These are phyloP conservation scores for Pyrrhia umbra DNA, from an alignment of 2,888 invertebrate genomes.

Conservation along the genomic window DNA sequence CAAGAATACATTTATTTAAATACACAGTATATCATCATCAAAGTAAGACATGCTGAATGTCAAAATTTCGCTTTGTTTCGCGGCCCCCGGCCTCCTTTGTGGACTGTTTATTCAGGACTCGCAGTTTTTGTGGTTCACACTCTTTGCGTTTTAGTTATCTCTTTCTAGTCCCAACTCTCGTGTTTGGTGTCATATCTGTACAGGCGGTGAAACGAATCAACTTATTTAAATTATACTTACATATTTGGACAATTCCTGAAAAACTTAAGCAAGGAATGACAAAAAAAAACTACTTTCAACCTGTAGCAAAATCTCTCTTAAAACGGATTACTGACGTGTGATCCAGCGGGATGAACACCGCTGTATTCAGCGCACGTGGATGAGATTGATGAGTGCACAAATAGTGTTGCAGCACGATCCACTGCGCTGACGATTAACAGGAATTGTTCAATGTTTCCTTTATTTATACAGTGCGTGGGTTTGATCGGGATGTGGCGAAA, in stretches of 20 bases:
- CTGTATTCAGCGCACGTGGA: constrained; percentile 45
- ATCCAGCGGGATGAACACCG: constrained; percentile 12
- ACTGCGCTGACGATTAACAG: constrained; percentile 28
- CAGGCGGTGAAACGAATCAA: too few species aligned
- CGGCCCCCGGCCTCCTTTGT: constrained; percentile 30
- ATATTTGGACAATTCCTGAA: too few species aligned
- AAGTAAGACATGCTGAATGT: constrained; percentile 50
- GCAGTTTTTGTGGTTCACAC: constrained; percentile 41
- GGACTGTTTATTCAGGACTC: constrained; percentile 55
- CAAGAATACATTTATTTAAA: constrained; percentile 39
- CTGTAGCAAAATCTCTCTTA: constrained; percentile 11
- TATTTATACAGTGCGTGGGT: constrained; percentile 37
- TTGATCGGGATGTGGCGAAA: constrained; percentile 13
- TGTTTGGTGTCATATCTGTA: constrained; percentile 17
- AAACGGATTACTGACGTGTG: constrained; percentile 36
- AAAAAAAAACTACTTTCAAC: neutral
- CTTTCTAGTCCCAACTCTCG: constrained; percentile 20
- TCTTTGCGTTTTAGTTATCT: constrained; percentile 46
- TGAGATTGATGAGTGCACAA: constrained; percentile 58
- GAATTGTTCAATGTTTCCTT: constrained; percentile 16
- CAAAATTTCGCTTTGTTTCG: constrained; percentile 46
- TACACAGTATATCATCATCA: constrained; percentile 39
- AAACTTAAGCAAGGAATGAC: too few species aligned
- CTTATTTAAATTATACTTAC: too few species aligned
- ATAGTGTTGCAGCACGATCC: constrained; percentile 51